A percentile compares a stretch with the other conserved stretches of the same genome.
These are phyloP conservation scores for Brachyistius frenatus DNA, from an alignment of 2,113 vertebrate genomes.

Conservation along the genomic window DNA sequence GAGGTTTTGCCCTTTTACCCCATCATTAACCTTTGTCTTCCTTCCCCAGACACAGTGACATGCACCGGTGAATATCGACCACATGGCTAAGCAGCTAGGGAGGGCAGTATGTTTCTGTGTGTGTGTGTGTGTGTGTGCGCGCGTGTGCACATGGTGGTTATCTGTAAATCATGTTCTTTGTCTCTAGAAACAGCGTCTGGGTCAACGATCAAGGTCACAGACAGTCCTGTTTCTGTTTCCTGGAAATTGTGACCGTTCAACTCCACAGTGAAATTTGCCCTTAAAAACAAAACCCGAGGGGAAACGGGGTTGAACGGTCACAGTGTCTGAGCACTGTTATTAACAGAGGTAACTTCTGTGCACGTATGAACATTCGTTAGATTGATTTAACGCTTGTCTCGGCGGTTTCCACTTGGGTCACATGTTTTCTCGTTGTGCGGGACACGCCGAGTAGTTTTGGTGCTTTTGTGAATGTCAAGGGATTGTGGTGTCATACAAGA, in stretches of 20 bases:
- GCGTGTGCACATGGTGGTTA: slow-evolving; percentile 21
- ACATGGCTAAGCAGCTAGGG: slow-evolving; percentile 56
- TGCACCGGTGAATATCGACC: slow-evolving; percentile 70
- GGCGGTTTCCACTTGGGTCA: no score
- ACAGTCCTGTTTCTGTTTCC: slow-evolving; percentile 30
- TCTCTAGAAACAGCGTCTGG: slow-evolving; percentile 52
- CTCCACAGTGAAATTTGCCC: not conserved
- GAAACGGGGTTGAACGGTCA: not conserved
- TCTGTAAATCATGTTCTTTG: slow-evolving; percentile 65
- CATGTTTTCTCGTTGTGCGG: no score
- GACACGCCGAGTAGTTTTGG: no score
- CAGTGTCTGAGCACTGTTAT: not conserved
- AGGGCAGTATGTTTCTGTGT: not conserved
- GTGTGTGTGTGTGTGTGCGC: slow-evolving; percentile 11
- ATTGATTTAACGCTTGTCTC: slow-evolving; percentile 2
- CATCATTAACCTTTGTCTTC: slow-evolving; percentile 74
- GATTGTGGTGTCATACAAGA: no score
- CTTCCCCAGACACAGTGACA: slow-evolving; percentile 71
- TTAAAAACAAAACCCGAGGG: not conserved
- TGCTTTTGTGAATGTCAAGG: no score
- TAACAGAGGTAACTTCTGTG: not conserved
- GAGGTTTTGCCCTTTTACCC: slow-evolving; percentile 61
- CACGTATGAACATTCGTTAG: not conserved
- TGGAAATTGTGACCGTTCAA: slow-evolving; percentile 18
- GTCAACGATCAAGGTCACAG: slow-evolving; percentile 63